Percentiles rank a stretch among this genome's conserved stretches.
phyloP scores from a whole-genome alignment of 1,140 invertebrate genomes.

The Diachasmimorpha longicaudata region DNA sequence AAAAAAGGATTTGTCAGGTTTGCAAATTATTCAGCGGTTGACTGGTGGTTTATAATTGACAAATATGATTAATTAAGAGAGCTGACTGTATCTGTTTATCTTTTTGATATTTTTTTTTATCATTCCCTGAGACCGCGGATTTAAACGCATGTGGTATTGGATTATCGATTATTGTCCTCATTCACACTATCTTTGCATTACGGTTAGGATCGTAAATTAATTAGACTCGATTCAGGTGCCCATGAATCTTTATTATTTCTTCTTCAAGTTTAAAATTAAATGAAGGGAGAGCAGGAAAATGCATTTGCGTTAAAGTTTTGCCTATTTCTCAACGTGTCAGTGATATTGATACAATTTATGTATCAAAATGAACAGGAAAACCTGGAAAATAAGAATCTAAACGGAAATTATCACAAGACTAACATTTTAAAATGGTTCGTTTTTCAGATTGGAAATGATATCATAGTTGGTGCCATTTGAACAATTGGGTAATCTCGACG shows the following conservation, averaged over 20 bases:
- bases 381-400: not conserved
- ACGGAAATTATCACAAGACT: too few species aligned
- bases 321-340: not conserved
- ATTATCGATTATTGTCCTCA: not conserved
- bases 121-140: not conserved
- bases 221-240: not conserved
- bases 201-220: not conserved
- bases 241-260: not conserved
- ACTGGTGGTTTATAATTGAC: too few species aligned
- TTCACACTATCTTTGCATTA: not conserved
- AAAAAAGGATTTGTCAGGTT: too few species aligned
- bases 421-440: too few species aligned
- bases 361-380: slow-evolving; percentile 7
- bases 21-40: too few species aligned
- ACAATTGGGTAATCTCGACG: not conserved
- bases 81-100: too few species aligned
- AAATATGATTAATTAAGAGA: too few species aligned
- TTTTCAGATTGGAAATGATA: not conserved
- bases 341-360: not conserved
- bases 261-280: not conserved
- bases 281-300: not conserved
- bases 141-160: not conserved
- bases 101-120: too few species aligned
- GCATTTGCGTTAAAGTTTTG: not conserved
- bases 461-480: not conserved